Base-by-base conservation (phyloP, 2,113 vertebrate species). In the Myxocyprinus asiaticus region DNA sequence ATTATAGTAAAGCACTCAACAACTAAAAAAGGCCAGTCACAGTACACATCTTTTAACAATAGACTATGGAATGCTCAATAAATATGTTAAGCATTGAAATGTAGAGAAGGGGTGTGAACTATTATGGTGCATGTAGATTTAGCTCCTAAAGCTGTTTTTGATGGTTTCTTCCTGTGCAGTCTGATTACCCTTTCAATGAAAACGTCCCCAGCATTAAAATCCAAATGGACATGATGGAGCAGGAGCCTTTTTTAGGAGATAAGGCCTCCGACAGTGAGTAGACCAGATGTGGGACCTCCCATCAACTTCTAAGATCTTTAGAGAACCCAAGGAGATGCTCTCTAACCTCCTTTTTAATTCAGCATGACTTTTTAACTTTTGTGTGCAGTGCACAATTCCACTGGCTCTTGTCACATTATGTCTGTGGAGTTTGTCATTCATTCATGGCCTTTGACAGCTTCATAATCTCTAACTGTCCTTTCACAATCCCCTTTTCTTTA, bases 131-230 rank as follows among this genome's bases (percentile, higher is more conserved):
- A 33, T 33, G 22, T 33, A 51, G 53, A 11, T 76, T 59, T 65
- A 45, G 50, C 4, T 42, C 10, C 15, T 22, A 43, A 62, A 63
- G 9, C 15, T 33, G 22, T 69, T 10, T 69, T 70, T 80, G 61
- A 78, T 53, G 88, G 10, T 96, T 94, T 96, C 84, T 91, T 81
- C 77, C 91, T 95, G 91, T 91, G 94, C 96, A 99, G 97, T 98
- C 95, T 85, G 97, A 98, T 94, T 97, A 92, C 90, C 95, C 96
- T 86, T 98, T 96, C 93, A 95, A 88, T 94, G 98, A 98, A 91
- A 98, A 95, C 78, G 92, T 96, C 86, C 95, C 98, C 93, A 97
- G 94, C 95, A 97, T 99, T 95, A 99, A 99, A 97, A 99, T 99
- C 77, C 96, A 97, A 90, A 96, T 99, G 97, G 97, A 99, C 93